phyloP scores from a whole-genome alignment of 2,888 invertebrate species.

The Zaprionus obscuricornis region DNA sequence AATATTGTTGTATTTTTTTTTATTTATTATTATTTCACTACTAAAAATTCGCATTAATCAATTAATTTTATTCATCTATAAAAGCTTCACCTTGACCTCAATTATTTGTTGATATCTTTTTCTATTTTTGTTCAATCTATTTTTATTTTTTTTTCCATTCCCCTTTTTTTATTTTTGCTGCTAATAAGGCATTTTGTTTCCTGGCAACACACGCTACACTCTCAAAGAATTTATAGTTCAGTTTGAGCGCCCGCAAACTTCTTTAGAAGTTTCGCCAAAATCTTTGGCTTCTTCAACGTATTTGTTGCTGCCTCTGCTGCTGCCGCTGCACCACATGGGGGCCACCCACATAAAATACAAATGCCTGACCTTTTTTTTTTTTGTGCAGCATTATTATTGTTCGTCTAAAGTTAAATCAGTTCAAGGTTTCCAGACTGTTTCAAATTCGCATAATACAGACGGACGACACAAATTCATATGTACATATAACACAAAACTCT shows the following conservation, averaged over 20 bases:
- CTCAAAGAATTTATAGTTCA: slow-evolving; percentile 12
- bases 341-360: slow-evolving; percentile 66
- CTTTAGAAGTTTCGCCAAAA: slow-evolving; percentile 31
- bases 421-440: slow-evolving; percentile 52
- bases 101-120: too few species aligned
- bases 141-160: background rate
- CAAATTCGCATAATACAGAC: slow-evolving; percentile 9
- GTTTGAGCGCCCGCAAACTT: slow-evolving; percentile 37
- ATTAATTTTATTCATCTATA: too few species aligned
- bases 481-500: too few species aligned
- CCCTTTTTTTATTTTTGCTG: background rate
- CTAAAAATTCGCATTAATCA: too few species aligned
- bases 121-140: background rate
- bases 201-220: slow-evolving; percentile 6
- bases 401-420: slow-evolving; percentile 39
- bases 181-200: background rate
- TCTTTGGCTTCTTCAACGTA: too few species aligned
- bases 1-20: too few species aligned
- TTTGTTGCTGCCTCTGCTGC: too few species aligned
- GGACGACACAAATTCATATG: slow-evolving; percentile 12
- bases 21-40: too few species aligned
- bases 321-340: slow-evolving; percentile 46
- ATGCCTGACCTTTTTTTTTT: slow-evolving; percentile 47
- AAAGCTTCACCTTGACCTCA: too few species aligned
- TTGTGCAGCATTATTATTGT: slow-evolving; percentile 1